Evolutionary conservation across 2,797 vertebrate genomes (phyloP), one percentile per base, ranked within the genome.

Genomic region (Numenius phaeopus): DNA sequence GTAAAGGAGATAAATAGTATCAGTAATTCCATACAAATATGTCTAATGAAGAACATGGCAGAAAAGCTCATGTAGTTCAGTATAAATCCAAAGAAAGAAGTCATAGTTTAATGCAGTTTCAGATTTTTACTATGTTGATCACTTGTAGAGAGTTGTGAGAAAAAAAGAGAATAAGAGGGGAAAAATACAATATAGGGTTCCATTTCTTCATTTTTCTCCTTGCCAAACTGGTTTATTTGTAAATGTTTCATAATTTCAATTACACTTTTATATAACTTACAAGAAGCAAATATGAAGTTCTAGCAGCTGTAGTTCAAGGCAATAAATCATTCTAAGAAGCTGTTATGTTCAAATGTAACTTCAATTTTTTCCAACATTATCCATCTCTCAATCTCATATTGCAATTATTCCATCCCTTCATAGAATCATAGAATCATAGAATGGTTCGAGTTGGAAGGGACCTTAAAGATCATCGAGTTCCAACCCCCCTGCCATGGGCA

Each of bases 261-360:
- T 93, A 83, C 76, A 59, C 84, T 96, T 97, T 87, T 81, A 96
- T 58, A 83, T 85, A 97, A 96, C 71, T 95, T 97, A 78, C 5
- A 27, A 69, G 65, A 94, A 93, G 90, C 44, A 96, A 76, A 95
- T 50, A 52, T 94, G 44, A 97, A 96, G 75, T 88, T 95, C 62
- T 86, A 87, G n/a, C 64, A 97, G 91, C 90, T 97, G 66, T 89
- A 97, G 59, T 4, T 87, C 40, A 84, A 65, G 91, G 54, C 75
- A 95, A 92, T 92, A 96, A 97, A 97, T 96, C 29, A 96, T 89
- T 92, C 49, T 83, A 95, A 98, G 90, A 97, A 93, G 44, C 10
- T 50, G 61, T 95, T 96, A 96, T 24, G 30, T 95, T 90, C 97
- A 98, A 98, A 98, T 98, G 96, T 95, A 97, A 95, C 34, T 94